phyloP scores from a whole-genome alignment of 2,113 vertebrate species.

The Chiloscyllium plagiosum region DNA sequence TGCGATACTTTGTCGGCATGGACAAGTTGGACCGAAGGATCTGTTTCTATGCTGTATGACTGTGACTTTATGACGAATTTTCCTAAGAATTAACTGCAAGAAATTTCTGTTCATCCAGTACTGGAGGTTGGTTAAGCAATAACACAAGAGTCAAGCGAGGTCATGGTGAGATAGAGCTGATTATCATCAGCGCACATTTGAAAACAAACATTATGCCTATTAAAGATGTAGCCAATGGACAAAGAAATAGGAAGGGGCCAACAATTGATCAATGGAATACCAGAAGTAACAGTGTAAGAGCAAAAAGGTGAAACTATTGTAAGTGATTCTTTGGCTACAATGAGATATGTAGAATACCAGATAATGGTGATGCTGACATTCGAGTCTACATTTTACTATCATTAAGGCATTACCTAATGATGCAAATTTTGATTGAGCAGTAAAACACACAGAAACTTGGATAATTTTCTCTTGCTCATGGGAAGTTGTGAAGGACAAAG shows the following conservation, averaged over 20 bases:
- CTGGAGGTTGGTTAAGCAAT: no score
- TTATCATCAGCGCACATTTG: background rate
- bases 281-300: background rate
- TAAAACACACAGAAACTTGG: conserved; percentile 1
- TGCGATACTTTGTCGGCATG: no score
- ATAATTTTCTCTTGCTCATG: background rate
- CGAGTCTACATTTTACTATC: background rate
- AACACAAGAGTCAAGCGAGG: no score
- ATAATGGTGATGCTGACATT: background rate
- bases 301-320: background rate
- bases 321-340: background rate
- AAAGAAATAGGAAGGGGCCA: no score
- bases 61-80: no score
- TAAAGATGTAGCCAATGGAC: background rate
- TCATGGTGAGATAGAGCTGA: no score
- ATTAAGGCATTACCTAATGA: background rate
- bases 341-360: background rate
- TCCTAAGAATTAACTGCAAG: no score
- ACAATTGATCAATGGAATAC: background rate
- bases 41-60: no score
- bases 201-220: background rate
- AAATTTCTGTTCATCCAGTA: no score
- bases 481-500: background rate
- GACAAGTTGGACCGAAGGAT: no score
- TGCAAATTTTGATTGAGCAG: background rate